These are phyloP conservation scores for Bos taurus DNA, from an alignment of 2,113 vertebrate species.

Conservation along the genomic window ARS-UCD2.0 NC_037330.1:47273001-47273500, in stretches of 20 bases:
- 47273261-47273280: background rate
- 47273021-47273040: background rate
- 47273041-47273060: background rate
- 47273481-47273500: too few species aligned
- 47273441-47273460: too few species aligned
- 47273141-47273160: background rate
- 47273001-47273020: background rate
- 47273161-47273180: background rate
- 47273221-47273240: background rate
- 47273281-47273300: background rate
- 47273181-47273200: background rate
- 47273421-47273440: too few species aligned
- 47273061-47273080: background rate
- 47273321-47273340: background rate
- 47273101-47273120: background rate
- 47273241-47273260: background rate
- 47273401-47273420: background rate
- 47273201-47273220: background rate
- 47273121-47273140: background rate
- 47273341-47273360: background rate
- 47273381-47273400: background rate
- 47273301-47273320: background rate
- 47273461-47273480: too few species aligned
- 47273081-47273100: background rate
- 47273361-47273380: background rate